Conservation (phyloP, 35 echinoderm and acorn worm species). For the Apostichopus japonicus region DNA sequence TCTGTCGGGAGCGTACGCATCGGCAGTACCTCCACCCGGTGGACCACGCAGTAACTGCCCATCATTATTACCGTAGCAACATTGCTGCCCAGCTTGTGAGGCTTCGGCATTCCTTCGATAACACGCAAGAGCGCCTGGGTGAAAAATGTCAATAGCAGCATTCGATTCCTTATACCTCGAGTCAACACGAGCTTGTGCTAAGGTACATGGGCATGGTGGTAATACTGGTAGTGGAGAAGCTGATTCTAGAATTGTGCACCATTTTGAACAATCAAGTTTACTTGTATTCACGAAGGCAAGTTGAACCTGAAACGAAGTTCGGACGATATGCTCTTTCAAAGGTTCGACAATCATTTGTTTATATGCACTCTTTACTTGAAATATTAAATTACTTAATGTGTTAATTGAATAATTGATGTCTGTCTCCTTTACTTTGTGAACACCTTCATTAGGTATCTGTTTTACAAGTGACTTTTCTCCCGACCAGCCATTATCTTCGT, state of each 20-base stretch:
- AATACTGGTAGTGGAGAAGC: slow-evolving; percentile 19
- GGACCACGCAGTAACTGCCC: not conserved
- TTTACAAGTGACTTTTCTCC: not conserved
- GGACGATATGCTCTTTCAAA: not conserved
- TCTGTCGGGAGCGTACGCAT: not conserved
- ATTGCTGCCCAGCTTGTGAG: slow-evolving; percentile 9
- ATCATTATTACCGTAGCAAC: slow-evolving; percentile 11
- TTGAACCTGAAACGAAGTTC: slow-evolving; percentile 41
- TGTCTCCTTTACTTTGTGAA: not conserved
- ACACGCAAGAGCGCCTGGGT: not conserved
- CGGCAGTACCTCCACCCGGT: slow-evolving; percentile 30
- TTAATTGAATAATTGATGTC: not conserved
- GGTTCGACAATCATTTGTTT: not conserved
- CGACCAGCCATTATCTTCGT: not conserved
- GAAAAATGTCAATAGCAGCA: not conserved
- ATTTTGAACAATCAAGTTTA: not conserved
- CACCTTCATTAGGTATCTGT: not conserved
- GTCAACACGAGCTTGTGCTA: not conserved
- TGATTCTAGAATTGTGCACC: slow-evolving; percentile 20
- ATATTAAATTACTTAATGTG: not conserved
- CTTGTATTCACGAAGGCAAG: not conserved
- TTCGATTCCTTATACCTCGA: not conserved
- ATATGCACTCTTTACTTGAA: slow-evolving; percentile 6
- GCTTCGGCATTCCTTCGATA: not conserved
- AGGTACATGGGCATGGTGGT: slow-evolving; percentile 62